Evolutionary conservation across 2,888 invertebrate genomes (phyloP).

Genomic region (Xylota segnis): DNA sequence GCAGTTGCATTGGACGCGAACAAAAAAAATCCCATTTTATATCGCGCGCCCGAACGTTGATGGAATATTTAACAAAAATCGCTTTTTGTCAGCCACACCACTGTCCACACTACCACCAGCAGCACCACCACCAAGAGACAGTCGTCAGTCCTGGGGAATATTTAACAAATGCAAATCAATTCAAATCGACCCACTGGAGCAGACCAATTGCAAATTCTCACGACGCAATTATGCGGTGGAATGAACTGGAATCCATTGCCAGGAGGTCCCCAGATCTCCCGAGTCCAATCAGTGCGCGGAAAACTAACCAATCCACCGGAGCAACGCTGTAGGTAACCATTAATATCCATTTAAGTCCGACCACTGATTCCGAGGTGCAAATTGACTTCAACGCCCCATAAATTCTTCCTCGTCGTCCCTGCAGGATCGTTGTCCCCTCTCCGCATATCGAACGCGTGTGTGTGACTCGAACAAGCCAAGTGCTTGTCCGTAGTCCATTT

Average conservation of each 20-base stretch:
- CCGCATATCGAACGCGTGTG: conserved; percentile 19
- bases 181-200: conserved; percentile 43
- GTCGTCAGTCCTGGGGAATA: conserved; percentile 16
- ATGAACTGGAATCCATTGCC: conserved; percentile 55
- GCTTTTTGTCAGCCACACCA: conserved; percentile 39
- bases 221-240: conserved; percentile 72
- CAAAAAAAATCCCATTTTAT: conserved; percentile 67
- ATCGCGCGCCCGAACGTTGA: conserved; percentile 69
- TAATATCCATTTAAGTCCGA: conserved; percentile 76
- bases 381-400: conserved; percentile 78
- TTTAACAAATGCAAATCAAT: conserved; percentile 69
- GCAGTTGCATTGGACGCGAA: conserved; percentile 6
- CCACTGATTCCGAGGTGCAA: conserved; percentile 77
- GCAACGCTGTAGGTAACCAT: conserved; percentile 73
- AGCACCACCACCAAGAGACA: conserved; percentile 5
- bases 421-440: conserved; percentile 10
- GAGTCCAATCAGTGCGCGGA: conserved; percentile 74
- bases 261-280: conserved; percentile 58
- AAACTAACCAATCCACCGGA: conserved; percentile 65
- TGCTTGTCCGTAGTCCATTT: conserved; percentile 73
- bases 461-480: conserved; percentile 58
- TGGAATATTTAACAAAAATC: conserved; percentile 63
- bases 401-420: conserved; percentile 65
- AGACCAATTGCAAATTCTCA: conserved; percentile 74
- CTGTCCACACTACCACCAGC: not conserved